Conservation (phyloP, 1,140 invertebrate species). For the Schlechtendalia chinensis region DNA sequence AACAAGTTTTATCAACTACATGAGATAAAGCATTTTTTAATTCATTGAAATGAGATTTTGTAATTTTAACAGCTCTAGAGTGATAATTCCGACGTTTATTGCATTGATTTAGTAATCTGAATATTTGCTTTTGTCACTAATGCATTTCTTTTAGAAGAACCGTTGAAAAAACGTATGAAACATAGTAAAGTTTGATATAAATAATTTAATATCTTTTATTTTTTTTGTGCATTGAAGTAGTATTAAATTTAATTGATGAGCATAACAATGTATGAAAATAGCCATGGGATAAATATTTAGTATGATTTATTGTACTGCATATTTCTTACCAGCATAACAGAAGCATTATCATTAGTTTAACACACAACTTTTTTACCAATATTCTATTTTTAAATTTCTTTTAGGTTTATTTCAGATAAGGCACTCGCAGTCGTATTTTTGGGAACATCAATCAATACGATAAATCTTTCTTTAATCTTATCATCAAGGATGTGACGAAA, state of each 20-base stretch:
- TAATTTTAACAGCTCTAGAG: not conserved
- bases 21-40: not conserved
- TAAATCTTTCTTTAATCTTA: conserved; percentile 57
- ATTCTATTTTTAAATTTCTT: conserved; percentile 6
- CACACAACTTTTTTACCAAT: conserved; percentile 44
- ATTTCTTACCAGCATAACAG: conserved; percentile 50
- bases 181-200: too few relatives aligned
- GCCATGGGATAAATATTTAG: too few relatives aligned
- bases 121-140: not conserved
- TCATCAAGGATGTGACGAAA: too few relatives aligned
- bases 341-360: conserved; percentile 51
- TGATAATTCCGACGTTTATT: conserved; percentile 9
- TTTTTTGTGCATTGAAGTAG: conserved; percentile 28
- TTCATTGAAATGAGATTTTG: conserved; percentile 4
- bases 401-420: conserved; percentile 19
- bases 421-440: conserved; percentile 23
- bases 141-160: conserved; percentile 36
- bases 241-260: too few relatives aligned
- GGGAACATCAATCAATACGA: conserved; percentile 22
- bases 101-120: not conserved
- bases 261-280: conserved; percentile 52
- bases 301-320: too few relatives aligned
- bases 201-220: conserved; percentile 44
- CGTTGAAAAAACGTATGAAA: conserved; percentile 51
- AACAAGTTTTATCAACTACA: not conserved